Base-by-base conservation (phyloP, 1,140 invertebrate species). In the Chionoecetes opilio region DNA sequence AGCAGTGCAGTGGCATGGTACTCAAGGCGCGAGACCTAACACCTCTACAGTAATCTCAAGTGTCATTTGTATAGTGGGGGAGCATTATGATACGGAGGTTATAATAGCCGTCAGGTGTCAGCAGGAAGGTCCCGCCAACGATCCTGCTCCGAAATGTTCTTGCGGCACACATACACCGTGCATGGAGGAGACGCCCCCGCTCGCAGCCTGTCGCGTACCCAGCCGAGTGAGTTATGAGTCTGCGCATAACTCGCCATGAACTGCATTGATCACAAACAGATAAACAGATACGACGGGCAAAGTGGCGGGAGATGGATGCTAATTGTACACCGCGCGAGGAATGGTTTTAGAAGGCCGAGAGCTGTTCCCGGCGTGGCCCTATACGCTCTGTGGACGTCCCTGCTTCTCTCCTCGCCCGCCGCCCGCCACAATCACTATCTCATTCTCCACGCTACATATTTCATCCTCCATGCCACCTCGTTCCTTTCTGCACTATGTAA, bases 251-350 rank as follows among this genome's bases (percentile, higher is more conserved):
- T 75, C 63, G n/a, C 63, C 63, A 21, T 75, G 63, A 75, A 75
- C 63, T 75, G 63, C 63, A 75, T 75, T 75, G 63, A 75, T 75
- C 63, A 75, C 63, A 75, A 75, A 75, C 63, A 75, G 63, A 75
- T 75, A 75, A 75, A 75, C 63, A 75, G 63, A 75, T 75, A 75
- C 63, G 63, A 75, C 63, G 63, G 63, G 63, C 63, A 75, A 75
- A 75, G 63, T 75, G 63, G 63, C 63, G 63, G 63, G 63, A 75
- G 63, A 75, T 75, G 63, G 63, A 75, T 75, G 63, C 63, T 75
- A 75, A 75, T 75, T 75, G 63, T 75, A 75, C 21, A 75, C 63
- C 63, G 63, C 63, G n/a, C 63, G 63, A 75, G 63, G 63, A 75
- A 75, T 75, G 63, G 63, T 75, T 75, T 75, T 75, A 75, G 63